Percentiles rank a stretch among this genome's conserved stretches.
Conservation (phyloP, 2,888 invertebrate genomes). For the Allygus modestus region DNA sequence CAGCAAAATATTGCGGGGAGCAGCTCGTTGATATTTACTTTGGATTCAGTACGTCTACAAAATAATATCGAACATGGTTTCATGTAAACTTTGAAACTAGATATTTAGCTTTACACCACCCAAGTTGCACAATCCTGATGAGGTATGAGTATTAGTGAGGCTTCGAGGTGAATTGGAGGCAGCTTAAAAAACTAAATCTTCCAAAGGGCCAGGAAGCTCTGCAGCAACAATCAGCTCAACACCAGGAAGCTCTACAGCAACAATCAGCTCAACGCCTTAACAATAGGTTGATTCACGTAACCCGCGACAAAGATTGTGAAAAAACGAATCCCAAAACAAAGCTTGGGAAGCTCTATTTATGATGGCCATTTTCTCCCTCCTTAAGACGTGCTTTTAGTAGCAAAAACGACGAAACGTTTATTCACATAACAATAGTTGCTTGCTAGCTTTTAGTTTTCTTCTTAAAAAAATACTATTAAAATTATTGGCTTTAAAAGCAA, state of each 20-base stretch:
- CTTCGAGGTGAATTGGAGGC: not conserved
- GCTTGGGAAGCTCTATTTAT: not conserved
- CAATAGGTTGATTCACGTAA: not conserved
- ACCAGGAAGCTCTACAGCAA: not conserved
- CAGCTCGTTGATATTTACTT: too few relatives aligned
- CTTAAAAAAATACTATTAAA: too few relatives aligned
- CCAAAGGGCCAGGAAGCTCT: not conserved
- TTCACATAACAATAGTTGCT: too few relatives aligned
- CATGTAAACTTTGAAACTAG: too few relatives aligned
- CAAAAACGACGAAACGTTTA: too few relatives aligned
- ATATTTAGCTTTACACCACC: too few relatives aligned
- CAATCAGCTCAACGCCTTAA: not conserved
- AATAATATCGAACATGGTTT: too few relatives aligned
- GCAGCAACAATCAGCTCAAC: not conserved
- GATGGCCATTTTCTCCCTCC: not conserved
- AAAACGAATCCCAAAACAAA: not conserved
- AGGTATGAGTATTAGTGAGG: not conserved
- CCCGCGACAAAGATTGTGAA: constrained; percentile 9
- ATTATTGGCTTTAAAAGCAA: too few relatives aligned
- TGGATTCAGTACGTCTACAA: too few relatives aligned
- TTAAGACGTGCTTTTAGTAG: not conserved
- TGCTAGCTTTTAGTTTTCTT: too few relatives aligned
- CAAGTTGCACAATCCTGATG: not conserved
- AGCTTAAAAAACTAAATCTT: not conserved
- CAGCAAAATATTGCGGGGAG: too few relatives aligned